Percentiles rank a stretch among this genome's conserved stretches.
Evolutionary conservation across 1,140 invertebrate genomes (phyloP).

Genomic region (Wasmannia auropunctata): DNA sequence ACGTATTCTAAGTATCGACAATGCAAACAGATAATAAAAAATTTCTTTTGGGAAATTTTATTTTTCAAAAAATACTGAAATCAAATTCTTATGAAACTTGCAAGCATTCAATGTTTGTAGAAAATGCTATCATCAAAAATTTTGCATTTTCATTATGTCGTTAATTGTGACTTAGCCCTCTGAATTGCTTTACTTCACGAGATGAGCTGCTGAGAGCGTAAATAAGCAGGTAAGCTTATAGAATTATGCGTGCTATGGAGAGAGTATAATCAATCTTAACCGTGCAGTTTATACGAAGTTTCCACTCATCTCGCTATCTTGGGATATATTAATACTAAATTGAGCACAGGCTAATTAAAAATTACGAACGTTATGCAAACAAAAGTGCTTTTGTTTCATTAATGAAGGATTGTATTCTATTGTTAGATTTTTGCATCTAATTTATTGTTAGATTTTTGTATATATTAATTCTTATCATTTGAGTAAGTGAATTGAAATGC

Average conservation of each 20-base stretch:
- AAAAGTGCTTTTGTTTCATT: conserved; percentile 15
- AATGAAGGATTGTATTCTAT: neutral
- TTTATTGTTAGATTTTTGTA: neutral
- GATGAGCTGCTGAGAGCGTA: conserved; percentile 34
- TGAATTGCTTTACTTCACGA: conserved; percentile 22
- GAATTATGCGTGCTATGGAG: conserved; percentile 38
- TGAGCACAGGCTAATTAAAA: conserved; percentile 16
- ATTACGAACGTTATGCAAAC: conserved; percentile 11
- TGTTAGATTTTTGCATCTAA: neutral
- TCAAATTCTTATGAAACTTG: neutral
- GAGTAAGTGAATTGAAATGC: neutral
- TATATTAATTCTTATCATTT: neutral
- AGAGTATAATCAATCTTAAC: conserved; percentile 49
- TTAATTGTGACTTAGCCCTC: conserved; percentile 33
- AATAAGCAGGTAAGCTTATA: conserved; percentile 48
- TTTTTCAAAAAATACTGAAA: neutral
- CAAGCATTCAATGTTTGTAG: neutral
- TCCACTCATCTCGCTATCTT: conserved; percentile 37
- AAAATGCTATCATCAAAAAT: neutral
- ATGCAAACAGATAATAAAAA: conserved; percentile 1
- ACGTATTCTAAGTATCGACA: neutral
- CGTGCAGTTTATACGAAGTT: conserved; percentile 41
- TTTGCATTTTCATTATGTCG: conserved; percentile 12
- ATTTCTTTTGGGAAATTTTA: too few relatives aligned
- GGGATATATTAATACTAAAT: conserved; percentile 44